Evolutionary conservation across 2,797 vertebrate genomes (phyloP).

Genomic region (Lepus oiostolus): DNA sequence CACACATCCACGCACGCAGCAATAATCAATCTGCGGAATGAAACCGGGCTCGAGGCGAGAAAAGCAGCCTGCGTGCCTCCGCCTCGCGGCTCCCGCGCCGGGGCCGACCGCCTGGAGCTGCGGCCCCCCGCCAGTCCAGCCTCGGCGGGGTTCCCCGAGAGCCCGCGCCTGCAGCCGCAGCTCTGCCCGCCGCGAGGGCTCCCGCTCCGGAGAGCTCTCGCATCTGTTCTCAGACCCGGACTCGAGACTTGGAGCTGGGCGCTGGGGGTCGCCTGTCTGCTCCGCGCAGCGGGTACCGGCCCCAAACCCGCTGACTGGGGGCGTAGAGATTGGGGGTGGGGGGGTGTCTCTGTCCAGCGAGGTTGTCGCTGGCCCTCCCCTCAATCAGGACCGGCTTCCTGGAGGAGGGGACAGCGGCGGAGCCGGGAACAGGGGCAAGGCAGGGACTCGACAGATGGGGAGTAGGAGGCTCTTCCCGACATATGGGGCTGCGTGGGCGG

Average conservation of each 20-base stretch:
- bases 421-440: constrained; percentile 61
- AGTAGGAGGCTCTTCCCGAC: constrained; percentile 83
- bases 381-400: constrained; percentile 80
- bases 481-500: constrained; percentile 82
- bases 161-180: no score
- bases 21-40: constrained; percentile 78
- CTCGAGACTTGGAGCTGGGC: background rate
- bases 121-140: background rate
- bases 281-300: background rate
- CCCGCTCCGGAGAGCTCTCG: background rate
- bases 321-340: background rate
- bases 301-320: background rate
- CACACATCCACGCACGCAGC: background rate
- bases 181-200: background rate
- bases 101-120: background rate
- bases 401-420: constrained; percentile 71
- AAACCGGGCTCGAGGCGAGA: constrained; percentile 73
- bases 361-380: background rate
- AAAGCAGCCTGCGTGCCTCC: constrained; percentile 53
- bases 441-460: constrained; percentile 82
- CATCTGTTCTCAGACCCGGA: background rate
- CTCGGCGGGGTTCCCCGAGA: background rate
- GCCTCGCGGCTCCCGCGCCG: background rate
- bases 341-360: background rate
- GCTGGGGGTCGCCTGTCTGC: background rate